Conservation (phyloP, 1,140 invertebrate species). For the Saccostrea glomerata region DNA sequence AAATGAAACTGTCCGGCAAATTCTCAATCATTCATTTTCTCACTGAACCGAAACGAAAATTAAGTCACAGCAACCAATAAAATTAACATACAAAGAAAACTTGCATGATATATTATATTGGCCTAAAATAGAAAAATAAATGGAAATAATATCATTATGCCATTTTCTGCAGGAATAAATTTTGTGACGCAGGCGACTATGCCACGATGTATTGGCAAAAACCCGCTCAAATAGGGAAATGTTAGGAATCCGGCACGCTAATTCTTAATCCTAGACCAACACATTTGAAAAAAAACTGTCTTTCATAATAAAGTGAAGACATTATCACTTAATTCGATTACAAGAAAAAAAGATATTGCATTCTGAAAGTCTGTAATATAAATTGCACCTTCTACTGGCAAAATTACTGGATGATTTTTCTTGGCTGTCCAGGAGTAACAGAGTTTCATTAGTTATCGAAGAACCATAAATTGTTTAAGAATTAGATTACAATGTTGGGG, state of each 20-base stretch:
- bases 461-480: conserved; percentile 29
- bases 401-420: conserved; percentile 21
- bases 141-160: neutral
- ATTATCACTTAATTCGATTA: conserved; percentile 37
- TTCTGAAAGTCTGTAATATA: conserved; percentile 27
- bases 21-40: conserved; percentile 6
- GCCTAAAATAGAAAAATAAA: neutral
- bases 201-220: neutral
- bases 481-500: conserved; percentile 36
- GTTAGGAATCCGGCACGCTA: neutral
- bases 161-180: neutral
- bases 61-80: conserved; percentile 25
- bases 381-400: conserved; percentile 23
- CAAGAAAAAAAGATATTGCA: conserved; percentile 28
- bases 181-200: neutral
- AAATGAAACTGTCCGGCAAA: conserved; percentile 26
- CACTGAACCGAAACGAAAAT: neutral
- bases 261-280: conserved; percentile 22
- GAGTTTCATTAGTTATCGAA: conserved; percentile 28
- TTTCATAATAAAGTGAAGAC: conserved; percentile 37
- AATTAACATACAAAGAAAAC: conserved; percentile 28
- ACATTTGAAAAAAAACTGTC: neutral
- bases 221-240: neutral
- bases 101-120: conserved; percentile 21
- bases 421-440: conserved; percentile 2